Evolutionary conservation across 2,888 invertebrate genomes (phyloP), one percentile per base, ranked within the genome.

Genomic region (Brenthis ino): DNA sequence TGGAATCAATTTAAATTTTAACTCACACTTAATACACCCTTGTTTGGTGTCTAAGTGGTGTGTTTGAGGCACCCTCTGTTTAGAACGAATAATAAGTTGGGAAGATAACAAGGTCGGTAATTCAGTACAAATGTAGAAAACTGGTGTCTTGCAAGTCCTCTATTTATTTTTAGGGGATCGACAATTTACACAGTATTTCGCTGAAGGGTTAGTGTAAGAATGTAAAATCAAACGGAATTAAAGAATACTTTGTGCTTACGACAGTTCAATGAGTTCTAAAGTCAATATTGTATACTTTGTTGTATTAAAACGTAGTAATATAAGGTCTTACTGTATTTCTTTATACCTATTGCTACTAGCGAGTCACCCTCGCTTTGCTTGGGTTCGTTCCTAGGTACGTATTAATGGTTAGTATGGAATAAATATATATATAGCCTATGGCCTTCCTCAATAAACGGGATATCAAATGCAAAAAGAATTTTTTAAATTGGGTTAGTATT

Each of bases 1-100:
- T 85, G 82, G 91, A 93, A 91, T 92, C 92, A 93, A 93, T 92
- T 93, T 93, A 92, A 93, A 93, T 92, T 93, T 93, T 93, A 93
- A 92, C 91, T 93, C 87, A 85, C 86, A 91, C 91, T 93, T 92
- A 93, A 92, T 92, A 91, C 91, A 91, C 92, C 93, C 93, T 89
- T 92, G 92, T 93, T 92, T 91, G 91, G 92, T 89, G 88, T 93
- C 89, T 93, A 93, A 93, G 92, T 93, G 93, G 92, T 91, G 89
- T 92, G 91, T 93, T 92, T 84, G 83, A 86, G 86, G 82, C 91
- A 90, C 93, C 92, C 91, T 88, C 89, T 91, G 87, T 91, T 91
- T 89, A 82, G 82, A 78, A 80, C 84, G 88, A 84, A 88, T 90
- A 89, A 90, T 90, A 91, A 90, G 91, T 90, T 88, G 82, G 80